Evolutionary conservation across 2,113 vertebrate genomes (phyloP).

Genomic region (Ahaetulla prasina): DNA sequence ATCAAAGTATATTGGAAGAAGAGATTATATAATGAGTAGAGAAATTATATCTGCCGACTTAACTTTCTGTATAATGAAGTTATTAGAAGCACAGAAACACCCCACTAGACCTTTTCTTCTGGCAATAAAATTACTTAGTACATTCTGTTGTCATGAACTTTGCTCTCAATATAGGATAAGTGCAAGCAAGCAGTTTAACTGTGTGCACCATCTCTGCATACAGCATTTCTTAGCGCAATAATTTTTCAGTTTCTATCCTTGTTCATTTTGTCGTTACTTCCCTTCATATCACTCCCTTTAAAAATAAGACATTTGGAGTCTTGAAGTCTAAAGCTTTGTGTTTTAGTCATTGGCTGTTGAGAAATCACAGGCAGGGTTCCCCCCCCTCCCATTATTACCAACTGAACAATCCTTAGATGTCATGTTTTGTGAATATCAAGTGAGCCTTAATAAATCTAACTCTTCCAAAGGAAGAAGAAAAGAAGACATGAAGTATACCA

Average conservation of each 20-base stretch:
- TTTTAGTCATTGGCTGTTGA: slow-evolving; percentile 44
- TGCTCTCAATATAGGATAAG: background rate
- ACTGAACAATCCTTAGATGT: slow-evolving; percentile 43
- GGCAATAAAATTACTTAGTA: slow-evolving; percentile 14
- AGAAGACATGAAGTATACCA: background rate
- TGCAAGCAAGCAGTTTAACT: slow-evolving; percentile 18
- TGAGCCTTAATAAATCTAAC: slow-evolving; percentile 31
- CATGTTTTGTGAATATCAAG: slow-evolving; percentile 42
- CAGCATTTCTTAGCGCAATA: slow-evolving; percentile 33
- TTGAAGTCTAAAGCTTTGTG: slow-evolving; percentile 45
- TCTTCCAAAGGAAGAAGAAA: background rate
- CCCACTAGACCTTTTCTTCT: slow-evolving; percentile 17
- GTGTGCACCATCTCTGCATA: background rate
- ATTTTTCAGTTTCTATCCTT: slow-evolving; percentile 40
- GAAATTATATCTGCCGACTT: background rate
- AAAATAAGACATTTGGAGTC: slow-evolving; percentile 47
- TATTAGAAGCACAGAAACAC: background rate
- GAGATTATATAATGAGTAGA: background rate
- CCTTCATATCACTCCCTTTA: slow-evolving; percentile 20
- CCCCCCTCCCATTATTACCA: slow-evolving; percentile 11
- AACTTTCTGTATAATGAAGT: background rate
- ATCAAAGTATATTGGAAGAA: background rate
- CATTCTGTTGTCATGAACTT: slow-evolving; percentile 35
- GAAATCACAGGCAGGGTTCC: slow-evolving; percentile 39
- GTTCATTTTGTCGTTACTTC: slow-evolving; percentile 34